Evolutionary conservation across 2,888 invertebrate species (phyloP).

Genomic region (Ferrisia virgata): DNA sequence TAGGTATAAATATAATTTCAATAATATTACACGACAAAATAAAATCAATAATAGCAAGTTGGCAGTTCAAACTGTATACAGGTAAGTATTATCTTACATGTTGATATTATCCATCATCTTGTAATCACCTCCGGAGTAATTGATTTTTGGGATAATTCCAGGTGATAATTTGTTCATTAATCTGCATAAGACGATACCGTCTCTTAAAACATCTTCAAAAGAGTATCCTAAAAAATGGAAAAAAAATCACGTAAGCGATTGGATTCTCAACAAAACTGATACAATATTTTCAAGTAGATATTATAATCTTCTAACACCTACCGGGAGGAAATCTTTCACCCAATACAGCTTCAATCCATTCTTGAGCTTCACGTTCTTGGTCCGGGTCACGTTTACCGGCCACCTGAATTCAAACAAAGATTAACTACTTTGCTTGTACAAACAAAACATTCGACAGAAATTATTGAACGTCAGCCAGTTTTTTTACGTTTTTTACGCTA

Average conservation of each 20-base stretch:
- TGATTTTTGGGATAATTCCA: conserved; percentile 79
- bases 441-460: neutral
- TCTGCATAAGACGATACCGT: conserved; percentile 82
- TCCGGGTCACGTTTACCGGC: conserved; percentile 77
- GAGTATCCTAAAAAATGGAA: conserved; percentile 58
- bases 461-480: neutral
- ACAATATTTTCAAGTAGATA: neutral
- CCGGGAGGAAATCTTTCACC: conserved; percentile 72
- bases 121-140: conserved; percentile 82
- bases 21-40: neutral
- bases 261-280: neutral
- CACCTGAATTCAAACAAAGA: conserved; percentile 61
- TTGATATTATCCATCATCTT: conserved; percentile 95
- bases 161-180: conserved; percentile 86
- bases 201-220: conserved; percentile 76
- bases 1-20: conserved; percentile 52
- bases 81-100: conserved; percentile 77
- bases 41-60: too few relatives aligned
- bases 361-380: conserved; percentile 75
- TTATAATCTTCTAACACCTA: conserved; percentile 48
- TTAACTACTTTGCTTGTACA: neutral
- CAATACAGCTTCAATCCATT: conserved; percentile 79
- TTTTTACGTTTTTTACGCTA: neutral
- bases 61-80: too few relatives aligned
- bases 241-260: neutral